A percentile compares a stretch with the other conserved stretches of the same genome.
phyloP scores from a whole-genome alignment of 2,797 vertebrate genomes.

The Acipenser oxyrinchus region DNA sequence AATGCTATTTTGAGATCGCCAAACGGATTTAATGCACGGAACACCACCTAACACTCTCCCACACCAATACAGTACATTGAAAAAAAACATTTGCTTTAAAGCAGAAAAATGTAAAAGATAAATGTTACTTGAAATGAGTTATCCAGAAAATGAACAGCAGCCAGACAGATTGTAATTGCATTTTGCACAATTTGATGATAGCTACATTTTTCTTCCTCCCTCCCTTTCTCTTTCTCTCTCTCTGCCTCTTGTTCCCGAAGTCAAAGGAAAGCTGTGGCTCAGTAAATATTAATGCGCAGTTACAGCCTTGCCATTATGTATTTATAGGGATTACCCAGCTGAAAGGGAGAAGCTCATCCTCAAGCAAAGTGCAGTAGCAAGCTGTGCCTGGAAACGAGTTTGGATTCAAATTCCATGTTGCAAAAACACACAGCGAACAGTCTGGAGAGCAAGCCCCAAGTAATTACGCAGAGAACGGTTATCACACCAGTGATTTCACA shows the following conservation, averaged over 20 bases:
- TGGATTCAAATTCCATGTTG: background rate
- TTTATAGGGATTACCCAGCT: background rate
- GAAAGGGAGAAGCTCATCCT: background rate
- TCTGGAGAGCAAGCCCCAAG: background rate
- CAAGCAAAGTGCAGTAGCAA: background rate
- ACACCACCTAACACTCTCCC: too few relatives aligned
- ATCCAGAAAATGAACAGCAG: background rate
- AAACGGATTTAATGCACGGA: too few relatives aligned
- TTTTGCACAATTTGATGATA: background rate
- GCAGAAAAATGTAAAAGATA: too few relatives aligned
- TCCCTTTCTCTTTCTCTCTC: background rate
- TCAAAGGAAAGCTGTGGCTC: background rate
- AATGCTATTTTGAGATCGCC: too few relatives aligned
- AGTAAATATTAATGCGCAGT: slow-evolving; percentile 4
- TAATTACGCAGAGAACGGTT: background rate
- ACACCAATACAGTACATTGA: too few relatives aligned
- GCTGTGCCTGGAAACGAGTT: background rate
- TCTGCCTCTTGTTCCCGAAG: background rate
- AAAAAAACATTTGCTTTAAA: too few relatives aligned
- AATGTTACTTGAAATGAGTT: background rate
- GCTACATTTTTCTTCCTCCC: background rate
- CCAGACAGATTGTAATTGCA: background rate
- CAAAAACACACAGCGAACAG: background rate
- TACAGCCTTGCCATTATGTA: background rate
- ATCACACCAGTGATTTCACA: background rate